phyloP scores from a whole-genome alignment of 2,797 vertebrate genomes.

The Anabacerthia variegaticeps region DNA sequence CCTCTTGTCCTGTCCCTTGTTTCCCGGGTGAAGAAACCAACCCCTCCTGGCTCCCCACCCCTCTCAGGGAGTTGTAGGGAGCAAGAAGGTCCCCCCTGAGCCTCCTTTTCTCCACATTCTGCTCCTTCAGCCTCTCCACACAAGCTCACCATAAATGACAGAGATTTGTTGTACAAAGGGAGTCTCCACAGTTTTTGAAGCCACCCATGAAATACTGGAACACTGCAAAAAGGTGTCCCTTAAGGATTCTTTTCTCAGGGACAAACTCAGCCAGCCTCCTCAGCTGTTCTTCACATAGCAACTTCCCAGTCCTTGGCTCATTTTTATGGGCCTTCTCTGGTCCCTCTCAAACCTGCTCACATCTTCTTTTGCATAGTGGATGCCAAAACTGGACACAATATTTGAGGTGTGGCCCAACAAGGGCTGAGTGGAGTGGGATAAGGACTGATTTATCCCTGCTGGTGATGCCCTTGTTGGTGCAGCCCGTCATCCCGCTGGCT shows the following conservation, averaged over 20 bases:
- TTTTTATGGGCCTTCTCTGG: not conserved
- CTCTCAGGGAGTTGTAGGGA: not conserved
- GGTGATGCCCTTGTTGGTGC: not conserved
- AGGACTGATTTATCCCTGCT: not conserved
- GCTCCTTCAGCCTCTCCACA: not conserved
- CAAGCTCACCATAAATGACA: not conserved
- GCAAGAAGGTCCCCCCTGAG: not conserved
- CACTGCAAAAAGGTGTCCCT: not conserved
- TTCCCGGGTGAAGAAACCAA: not conserved
- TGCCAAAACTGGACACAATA: not conserved
- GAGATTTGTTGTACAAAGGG: no score
- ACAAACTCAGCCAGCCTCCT: not conserved
- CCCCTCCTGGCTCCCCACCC: not conserved
- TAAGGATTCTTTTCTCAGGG: not conserved
- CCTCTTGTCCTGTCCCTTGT: not conserved
- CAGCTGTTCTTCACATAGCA: not conserved
- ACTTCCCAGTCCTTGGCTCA: not conserved
- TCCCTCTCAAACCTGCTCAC: not conserved
- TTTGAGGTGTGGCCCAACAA: not conserved
- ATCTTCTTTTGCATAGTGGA: no score
- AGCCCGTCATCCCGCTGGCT: not conserved
- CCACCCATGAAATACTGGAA: not conserved
- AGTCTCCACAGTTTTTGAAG: not conserved
- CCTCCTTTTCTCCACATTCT: not conserved
- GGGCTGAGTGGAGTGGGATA: not conserved